Conservation (phyloP, 2,113 vertebrate genomes). For the Neodontobutis hainanensis region DNA sequence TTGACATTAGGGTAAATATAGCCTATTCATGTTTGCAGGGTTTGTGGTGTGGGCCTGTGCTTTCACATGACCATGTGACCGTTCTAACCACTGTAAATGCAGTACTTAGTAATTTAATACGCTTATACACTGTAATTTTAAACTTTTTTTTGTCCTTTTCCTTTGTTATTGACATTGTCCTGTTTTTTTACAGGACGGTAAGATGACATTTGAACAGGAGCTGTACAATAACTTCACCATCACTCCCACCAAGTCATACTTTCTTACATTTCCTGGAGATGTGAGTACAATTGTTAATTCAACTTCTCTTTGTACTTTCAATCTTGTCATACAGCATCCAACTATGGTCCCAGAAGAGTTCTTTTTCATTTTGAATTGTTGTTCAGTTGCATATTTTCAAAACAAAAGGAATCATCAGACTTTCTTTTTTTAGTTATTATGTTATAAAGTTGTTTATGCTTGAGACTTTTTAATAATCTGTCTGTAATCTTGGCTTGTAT, state of each 20-base stretch:
- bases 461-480: not conserved
- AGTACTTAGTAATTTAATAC: not conserved
- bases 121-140: not conserved
- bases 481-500: too few relatives aligned
- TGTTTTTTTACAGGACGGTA: constrained; percentile 84
- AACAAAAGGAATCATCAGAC: not conserved
- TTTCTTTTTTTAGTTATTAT: not conserved
- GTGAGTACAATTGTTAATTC: constrained; percentile 70
- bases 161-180: not conserved
- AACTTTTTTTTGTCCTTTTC: not conserved
- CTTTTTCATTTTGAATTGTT: not conserved
- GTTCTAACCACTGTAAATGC: not conserved
- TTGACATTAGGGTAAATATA: constrained; percentile 89
- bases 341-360: not conserved
- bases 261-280: constrained; percentile 95
- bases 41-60: not conserved
- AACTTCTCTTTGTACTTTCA: not conserved
- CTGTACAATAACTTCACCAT: constrained; percentile 91
- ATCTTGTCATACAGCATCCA: not conserved
- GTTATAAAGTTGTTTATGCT: not conserved
- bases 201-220: constrained; percentile 91
- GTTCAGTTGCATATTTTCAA: not conserved
- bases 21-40: too few relatives aligned
- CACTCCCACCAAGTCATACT: constrained; percentile 86
- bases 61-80: not conserved